Base-by-base conservation (phyloP, 2,113 vertebrate species). In the Gasterosteus nipponicus region DNA sequence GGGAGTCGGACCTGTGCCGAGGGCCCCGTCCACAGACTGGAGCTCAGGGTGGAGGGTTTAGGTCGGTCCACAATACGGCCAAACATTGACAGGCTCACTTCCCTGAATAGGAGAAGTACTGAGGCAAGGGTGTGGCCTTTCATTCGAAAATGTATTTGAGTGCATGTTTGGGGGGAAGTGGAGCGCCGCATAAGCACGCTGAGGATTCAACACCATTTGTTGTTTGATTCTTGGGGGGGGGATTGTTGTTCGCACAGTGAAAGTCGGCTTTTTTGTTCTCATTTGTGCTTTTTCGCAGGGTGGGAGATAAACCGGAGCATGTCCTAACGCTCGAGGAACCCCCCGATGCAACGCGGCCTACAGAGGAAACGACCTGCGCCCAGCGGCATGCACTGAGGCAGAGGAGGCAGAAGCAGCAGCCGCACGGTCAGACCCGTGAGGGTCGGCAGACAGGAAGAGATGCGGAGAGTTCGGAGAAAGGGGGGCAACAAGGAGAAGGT, bases 401-500 rank as follows among this genome's bases (percentile, higher is more conserved):
- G 53, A 78, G 77, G 81, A 81, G 79, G 54, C 69, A 67, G 63
- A 41, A 67, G 65, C 46, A 74, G 0, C 71, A 66, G 35, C 26
- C 73, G 59, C 51, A 57, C 41, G 41, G 31, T 59, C 58, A 69
- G 62, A 47, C 44, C 79, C 65, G 29, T 81, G 82, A 82, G 63
- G 35, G 66, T 69, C 67, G 51, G 71, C 72, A 33, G n/a, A 65
- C 26, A 64, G 69, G 46, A 82, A 86, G 81, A 63, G 22, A 97
- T 97, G 95, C 94, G 95, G 91, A 94, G 96, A 89, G 95, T 85
- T 51, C 95, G 95, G 88, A 96, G 93, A 91, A 97, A 95, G 83
- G 95, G 88, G 26, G 89, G 75, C 4, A 85, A 89, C 62, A 96
- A 95, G 84, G 97, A 99, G 22, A 94, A 95, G 33, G 96, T 98